Evolutionary conservation across 2,113 vertebrate species (phyloP).

Genomic region (Zosterops japonicus): DNA sequence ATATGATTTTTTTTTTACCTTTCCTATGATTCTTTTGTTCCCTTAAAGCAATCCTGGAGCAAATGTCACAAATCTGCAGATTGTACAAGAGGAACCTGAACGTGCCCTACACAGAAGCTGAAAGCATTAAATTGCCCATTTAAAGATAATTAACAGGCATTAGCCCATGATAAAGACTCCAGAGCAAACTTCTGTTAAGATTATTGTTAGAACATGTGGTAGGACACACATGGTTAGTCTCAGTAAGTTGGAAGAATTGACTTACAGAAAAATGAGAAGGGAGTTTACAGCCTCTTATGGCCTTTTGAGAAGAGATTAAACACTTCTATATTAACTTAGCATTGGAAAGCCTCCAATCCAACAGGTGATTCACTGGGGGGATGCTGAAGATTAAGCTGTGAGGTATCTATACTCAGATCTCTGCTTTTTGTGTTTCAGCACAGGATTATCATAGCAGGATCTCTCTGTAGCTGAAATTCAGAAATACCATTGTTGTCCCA

Average conservation of each 20-base stretch:
- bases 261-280: not conserved
- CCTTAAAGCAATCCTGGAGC: not conserved
- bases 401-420: not conserved
- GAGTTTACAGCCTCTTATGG: not conserved
- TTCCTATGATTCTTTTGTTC: not conserved
- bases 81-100: not conserved
- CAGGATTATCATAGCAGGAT: not conserved
- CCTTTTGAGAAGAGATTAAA: not conserved
- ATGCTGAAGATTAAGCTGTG: not conserved
- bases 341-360: not conserved
- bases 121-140: conserved; percentile 4
- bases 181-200: conserved; percentile 6
- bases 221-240: conserved; percentile 22
- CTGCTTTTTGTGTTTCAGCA: conserved; percentile 18
- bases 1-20: not conserved
- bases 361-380: not conserved
- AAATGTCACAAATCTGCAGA: not conserved
- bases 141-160: conserved; percentile 30
- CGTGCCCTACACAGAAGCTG: not conserved
- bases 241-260: not conserved
- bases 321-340: not conserved
- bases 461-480: not conserved
- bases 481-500: not conserved
- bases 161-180: not conserved
- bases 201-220: conserved; percentile 36